phyloP scores from a whole-genome alignment of 1,140 invertebrate genomes.

The Agraylea sexmaculata region DNA sequence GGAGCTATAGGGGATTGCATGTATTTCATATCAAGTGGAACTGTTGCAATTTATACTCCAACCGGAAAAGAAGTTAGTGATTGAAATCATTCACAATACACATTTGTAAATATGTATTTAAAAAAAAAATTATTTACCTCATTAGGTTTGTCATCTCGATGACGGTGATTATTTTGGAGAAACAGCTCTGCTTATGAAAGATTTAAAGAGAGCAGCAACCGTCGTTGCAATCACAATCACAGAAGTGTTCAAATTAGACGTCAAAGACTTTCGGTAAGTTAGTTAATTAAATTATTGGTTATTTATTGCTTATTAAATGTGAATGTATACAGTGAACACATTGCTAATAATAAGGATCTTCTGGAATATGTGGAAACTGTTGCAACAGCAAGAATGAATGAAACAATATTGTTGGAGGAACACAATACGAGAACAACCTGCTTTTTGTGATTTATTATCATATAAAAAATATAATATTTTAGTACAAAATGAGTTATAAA shows the following conservation, averaged over 20 bases:
- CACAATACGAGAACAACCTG: no score
- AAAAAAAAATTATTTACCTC: slow-evolving; percentile 14
- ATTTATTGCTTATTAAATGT: not conserved
- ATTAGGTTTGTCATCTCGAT: slow-evolving; percentile 39
- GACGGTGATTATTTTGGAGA: slow-evolving; percentile 44
- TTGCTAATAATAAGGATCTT: slow-evolving; percentile 3
- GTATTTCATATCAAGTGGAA: slow-evolving; percentile 46
- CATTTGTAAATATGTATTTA: slow-evolving; percentile 3
- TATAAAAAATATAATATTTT: no score
- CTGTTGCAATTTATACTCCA: slow-evolving; percentile 44
- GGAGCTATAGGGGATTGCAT: slow-evolving; percentile 44
- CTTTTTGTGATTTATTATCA: no score
- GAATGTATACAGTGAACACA: slow-evolving; percentile 5
- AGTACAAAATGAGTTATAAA: no score
- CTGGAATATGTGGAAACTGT: slow-evolving; percentile 6
- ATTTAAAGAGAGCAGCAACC: slow-evolving; percentile 36
- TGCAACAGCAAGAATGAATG: slow-evolving; percentile 10
- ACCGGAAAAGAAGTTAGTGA: slow-evolving; percentile 41
- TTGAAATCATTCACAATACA: not conserved
- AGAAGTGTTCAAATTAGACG: slow-evolving; percentile 38
- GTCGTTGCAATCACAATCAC: slow-evolving; percentile 44
- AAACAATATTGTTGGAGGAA: slow-evolving; percentile 11
- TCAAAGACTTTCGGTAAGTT: slow-evolving; percentile 32
- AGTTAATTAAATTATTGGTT: no score
- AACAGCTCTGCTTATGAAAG: slow-evolving; percentile 40